Evolutionary conservation across 2,113 vertebrate species (phyloP).

Genomic region (Vidua macroura): DNA sequence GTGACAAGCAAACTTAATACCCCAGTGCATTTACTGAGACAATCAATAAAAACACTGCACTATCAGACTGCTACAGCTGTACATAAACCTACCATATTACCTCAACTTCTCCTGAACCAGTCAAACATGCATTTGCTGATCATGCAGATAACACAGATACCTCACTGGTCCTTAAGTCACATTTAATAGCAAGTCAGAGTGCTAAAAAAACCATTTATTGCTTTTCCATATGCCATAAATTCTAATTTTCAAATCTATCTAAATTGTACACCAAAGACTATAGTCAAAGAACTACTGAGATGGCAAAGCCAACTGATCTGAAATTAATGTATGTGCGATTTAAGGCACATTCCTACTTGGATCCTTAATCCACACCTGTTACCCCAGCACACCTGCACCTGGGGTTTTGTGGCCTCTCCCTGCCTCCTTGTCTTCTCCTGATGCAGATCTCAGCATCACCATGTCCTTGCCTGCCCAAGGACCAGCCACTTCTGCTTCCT

Average conservation of each 20-base stretch:
- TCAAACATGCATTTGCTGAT: constrained; percentile 48
- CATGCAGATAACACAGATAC: constrained; percentile 40
- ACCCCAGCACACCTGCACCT: neutral
- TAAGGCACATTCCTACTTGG: neutral
- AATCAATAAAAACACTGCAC: constrained; percentile 74
- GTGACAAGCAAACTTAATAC: constrained; percentile 70
- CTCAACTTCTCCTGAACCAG: constrained; percentile 49
- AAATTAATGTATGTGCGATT: neutral
- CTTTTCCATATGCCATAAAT: neutral
- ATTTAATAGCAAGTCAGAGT: constrained; percentile 1
- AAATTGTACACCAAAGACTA: neutral
- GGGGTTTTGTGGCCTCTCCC: neutral
- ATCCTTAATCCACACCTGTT: neutral
- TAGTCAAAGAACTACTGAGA: neutral
- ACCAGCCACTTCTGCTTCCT: neutral
- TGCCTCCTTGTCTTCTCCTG: neutral
- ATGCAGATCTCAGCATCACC: neutral
- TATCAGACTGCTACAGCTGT: constrained; percentile 77
- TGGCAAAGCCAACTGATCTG: rapidly evolving
- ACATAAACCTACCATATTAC: constrained; percentile 62
- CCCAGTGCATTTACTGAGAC: constrained; percentile 55
- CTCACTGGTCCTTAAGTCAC: neutral
- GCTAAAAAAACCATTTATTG: neutral
- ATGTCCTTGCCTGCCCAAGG: neutral
- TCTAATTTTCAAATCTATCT: neutral